Base-by-base conservation (phyloP, 30 jellyfish, hydroid and myxozoan genomes). In the Turritopsis rubra region DNA sequence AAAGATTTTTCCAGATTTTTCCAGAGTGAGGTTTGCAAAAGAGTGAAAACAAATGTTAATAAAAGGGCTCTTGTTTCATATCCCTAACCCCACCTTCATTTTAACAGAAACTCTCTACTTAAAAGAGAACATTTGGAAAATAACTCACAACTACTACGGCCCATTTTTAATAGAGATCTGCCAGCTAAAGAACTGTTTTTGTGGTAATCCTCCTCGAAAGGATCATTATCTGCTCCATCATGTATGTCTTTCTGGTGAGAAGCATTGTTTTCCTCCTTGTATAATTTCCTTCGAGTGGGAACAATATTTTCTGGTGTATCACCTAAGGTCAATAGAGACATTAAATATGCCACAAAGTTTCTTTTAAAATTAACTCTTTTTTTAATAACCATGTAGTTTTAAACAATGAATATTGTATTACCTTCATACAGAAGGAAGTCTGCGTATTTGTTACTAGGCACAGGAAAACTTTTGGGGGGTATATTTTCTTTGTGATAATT, bases 381-480 rank as follows among this genome's bases (percentile, higher is more conserved):
- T n/a, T n/a, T n/a, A n/a, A n/a, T n/a, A n/a, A n/a, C n/a, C n/a
- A n/a, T n/a, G n/a, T n/a, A n/a, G 30, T 68, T 68, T 7, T 66
- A 68, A 68, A 68, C 19, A 9, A 68, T 68, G 77, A 27, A 68
- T n/a, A 68, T 27, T n/a, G 23, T 68, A 0, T 68, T 9, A 68
- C 28, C 28, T 68, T 27, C 77, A 68, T 0, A 27, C 9, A 0
- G 8, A 7, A 9, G 30, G 21, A 27, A 66, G 76, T 68, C 77
- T 7, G 77, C 30, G 19, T 23, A 23, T 68, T 68, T 68, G 30
- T 9, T n/a, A 68, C 77, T 7, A n/a, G 82, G 82, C n/a, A n/a
- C 65, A n/a, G 82, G 82, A 3, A n/a, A 74, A 29, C 82, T 74
- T 30, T 20, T 20, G 7, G 82, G 82, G 23, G 82, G 82, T 24